A percentile compares a stretch with the other conserved stretches of the same genome.
Evolutionary conservation across 2,888 invertebrate genomes (phyloP).

Genomic region (Brachyopa scutellaris): DNA sequence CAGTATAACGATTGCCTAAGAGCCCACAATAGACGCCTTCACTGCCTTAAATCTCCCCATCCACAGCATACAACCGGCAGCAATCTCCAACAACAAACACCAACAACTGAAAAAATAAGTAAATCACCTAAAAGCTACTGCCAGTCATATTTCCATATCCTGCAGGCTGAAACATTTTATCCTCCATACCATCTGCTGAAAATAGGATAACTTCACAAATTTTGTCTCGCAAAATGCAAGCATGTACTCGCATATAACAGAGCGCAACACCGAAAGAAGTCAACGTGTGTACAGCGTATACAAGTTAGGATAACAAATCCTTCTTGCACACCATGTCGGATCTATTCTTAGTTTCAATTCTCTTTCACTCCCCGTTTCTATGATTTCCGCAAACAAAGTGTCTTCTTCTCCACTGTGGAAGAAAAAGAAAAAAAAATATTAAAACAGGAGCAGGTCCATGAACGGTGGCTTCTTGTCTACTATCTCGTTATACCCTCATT

Average conservation of each 20-base stretch:
- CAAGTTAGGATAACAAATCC: conserved; percentile 59
- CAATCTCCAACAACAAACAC: no score
- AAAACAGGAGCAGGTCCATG: conserved; percentile 15
- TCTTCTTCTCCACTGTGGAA: conserved; percentile 32
- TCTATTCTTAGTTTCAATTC: conserved; percentile 52
- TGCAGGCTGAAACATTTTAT: conserved; percentile 39
- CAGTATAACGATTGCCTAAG: conserved; percentile 44
- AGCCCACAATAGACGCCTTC: conserved; percentile 17
- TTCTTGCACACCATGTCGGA: conserved; percentile 56
- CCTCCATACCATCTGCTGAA: conserved; percentile 52
- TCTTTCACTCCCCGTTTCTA: neutral
- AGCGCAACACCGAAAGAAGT: neutral
- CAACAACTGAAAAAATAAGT: conserved; percentile 63
- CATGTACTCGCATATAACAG: conserved; percentile 9
- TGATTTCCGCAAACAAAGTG: conserved; percentile 56
- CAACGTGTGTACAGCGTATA: neutral
- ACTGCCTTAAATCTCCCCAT: neutral
- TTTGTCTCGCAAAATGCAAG: conserved; percentile 32
- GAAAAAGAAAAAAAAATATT: conserved; percentile 5
- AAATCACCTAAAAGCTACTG: conserved; percentile 56
- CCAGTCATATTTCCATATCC: conserved; percentile 61
- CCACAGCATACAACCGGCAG: neutral
- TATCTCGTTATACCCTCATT: conserved; percentile 61
- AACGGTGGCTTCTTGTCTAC: conserved; percentile 23
- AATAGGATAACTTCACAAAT: conserved; percentile 64